Percentiles rank a stretch among this genome's conserved stretches.
phyloP scores from a whole-genome alignment of 2,113 vertebrate genomes.

The Menura novaehollandiae region DNA sequence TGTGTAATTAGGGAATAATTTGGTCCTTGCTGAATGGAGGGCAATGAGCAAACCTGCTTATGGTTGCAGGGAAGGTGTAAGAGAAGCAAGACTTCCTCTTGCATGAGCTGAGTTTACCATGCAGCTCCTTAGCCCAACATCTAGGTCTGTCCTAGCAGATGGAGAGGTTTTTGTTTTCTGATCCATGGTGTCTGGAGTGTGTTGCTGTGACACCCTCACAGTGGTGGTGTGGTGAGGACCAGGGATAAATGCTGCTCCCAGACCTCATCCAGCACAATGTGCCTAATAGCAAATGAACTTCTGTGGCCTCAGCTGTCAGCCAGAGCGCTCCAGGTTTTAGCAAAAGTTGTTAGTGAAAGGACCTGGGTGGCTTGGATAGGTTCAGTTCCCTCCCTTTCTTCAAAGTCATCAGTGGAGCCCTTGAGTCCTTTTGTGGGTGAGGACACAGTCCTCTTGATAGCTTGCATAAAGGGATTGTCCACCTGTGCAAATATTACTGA shows the following conservation, averaged over 20 bases:
- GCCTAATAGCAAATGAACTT: rapidly evolving
- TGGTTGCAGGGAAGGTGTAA: not conserved
- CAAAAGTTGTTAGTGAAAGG: not conserved
- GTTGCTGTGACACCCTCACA: rapidly evolving
- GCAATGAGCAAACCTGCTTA: not conserved
- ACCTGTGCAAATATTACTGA: not conserved
- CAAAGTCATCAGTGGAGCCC: not conserved
- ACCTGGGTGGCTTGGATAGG: rapidly evolving
- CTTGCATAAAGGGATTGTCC: not conserved
- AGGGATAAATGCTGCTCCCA: not conserved
- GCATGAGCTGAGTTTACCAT: not conserved
- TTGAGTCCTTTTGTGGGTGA: not conserved
- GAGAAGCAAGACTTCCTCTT: not conserved
- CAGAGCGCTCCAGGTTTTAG: not conserved
- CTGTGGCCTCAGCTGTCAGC: not conserved
- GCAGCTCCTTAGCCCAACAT: not conserved
- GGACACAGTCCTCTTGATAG: not conserved
- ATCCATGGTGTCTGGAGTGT: not conserved
- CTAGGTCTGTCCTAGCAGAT: not conserved
- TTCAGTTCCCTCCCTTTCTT: not conserved
- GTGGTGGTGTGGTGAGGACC: not conserved
- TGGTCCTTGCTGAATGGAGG: not conserved
- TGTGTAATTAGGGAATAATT: not conserved
- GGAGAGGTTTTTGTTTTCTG: not conserved
- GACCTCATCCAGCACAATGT: not conserved